Evolutionary conservation across 2,797 vertebrate species (phyloP).

Genomic region (Galago senegalensis): DNA sequence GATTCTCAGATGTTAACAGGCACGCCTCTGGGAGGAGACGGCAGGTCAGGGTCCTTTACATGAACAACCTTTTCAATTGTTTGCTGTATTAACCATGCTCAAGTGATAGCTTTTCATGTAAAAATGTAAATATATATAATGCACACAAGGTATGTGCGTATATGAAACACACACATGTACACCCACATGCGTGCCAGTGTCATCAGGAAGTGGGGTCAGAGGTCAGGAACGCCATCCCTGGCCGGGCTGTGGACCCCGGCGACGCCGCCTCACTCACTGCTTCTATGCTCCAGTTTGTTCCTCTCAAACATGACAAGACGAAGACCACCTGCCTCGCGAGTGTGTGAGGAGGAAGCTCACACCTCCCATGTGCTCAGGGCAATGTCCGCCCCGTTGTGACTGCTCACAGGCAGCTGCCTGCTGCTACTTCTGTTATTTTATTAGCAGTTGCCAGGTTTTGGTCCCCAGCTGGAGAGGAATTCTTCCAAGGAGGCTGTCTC

Average conservation of each 20-base stretch:
- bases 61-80: neutral
- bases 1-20: fast-evolving
- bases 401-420: neutral
- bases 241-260: too few species aligned
- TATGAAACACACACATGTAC: fast-evolving
- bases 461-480: fast-evolving
- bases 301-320: fast-evolving
- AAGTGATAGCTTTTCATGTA: neutral
- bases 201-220: fast-evolving
- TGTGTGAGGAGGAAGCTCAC: fast-evolving
- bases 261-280: fast-evolving
- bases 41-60: fast-evolving
- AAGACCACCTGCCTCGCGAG: fast-evolving
- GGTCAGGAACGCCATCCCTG: fast-evolving
- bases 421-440: fast-evolving
- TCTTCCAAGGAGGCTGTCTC: fast-evolving
- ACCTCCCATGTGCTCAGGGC: fast-evolving
- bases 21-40: fast-evolving
- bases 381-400: fast-evolving
- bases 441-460: fast-evolving
- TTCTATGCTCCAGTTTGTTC: fast-evolving
- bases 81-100: neutral
- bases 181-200: fast-evolving
- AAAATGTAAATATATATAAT: fast-evolving
- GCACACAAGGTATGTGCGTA: too few species aligned